A percentile compares a stretch with the other conserved stretches of the same genome.
phyloP scores from a whole-genome alignment of 2,888 invertebrate genomes.

The Panopea generosa region DNA sequence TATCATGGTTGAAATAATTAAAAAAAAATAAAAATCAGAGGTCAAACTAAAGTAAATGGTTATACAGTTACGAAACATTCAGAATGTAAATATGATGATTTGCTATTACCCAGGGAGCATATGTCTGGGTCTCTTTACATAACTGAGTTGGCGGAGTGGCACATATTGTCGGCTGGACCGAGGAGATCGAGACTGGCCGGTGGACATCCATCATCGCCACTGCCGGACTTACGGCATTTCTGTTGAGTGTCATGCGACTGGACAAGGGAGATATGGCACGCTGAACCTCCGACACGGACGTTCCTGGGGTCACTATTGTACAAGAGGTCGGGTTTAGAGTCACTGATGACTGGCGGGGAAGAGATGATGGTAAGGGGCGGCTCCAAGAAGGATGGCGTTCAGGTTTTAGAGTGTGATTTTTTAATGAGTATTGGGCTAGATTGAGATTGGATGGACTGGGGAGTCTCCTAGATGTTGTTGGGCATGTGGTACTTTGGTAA shows the following conservation, averaged over 20 bases:
- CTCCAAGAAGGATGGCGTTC: background rate
- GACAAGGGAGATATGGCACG: conserved; percentile 46
- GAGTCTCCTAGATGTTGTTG: background rate
- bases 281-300: conserved; percentile 21
- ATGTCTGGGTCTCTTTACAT: conserved; percentile 58
- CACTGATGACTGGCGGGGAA: background rate
- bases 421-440: background rate
- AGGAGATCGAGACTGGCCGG: conserved; percentile 43
- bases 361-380: background rate
- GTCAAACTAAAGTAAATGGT: too few species aligned
- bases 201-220: conserved; percentile 15
- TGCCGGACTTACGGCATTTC: conserved; percentile 12
- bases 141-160: conserved; percentile 30
- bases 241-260: conserved; percentile 17
- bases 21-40: too few species aligned
- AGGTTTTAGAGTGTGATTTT: background rate
- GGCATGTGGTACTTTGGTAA: background rate
- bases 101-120: conserved; percentile 48
- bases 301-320: conserved; percentile 28
- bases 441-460: background rate
- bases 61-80: too few species aligned
- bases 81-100: too few species aligned
- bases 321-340: background rate
- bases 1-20: too few species aligned
- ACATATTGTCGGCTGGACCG: conserved; percentile 23